Conservation (phyloP, 2,888 invertebrate genomes). For the Sinelater perroti region DNA sequence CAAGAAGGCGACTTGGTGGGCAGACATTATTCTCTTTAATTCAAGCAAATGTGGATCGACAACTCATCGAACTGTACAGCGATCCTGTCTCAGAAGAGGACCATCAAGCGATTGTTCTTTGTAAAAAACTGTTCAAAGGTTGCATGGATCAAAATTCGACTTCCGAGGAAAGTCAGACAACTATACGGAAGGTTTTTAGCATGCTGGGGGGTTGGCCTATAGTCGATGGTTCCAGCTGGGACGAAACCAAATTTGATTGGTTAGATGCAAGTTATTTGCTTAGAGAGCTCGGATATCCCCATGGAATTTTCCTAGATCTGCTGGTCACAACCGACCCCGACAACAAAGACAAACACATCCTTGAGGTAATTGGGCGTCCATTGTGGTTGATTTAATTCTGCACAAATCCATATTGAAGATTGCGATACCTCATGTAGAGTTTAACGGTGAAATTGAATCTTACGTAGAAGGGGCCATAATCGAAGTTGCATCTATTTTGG, state of each 20-base stretch:
- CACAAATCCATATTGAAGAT: too few relatives aligned
- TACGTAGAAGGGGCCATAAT: neutral
- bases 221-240: slow-evolving; percentile 44
- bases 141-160: slow-evolving; percentile 44
- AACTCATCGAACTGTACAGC: slow-evolving; percentile 9
- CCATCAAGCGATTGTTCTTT: neutral
- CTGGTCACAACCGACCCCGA: slow-evolving; percentile 6
- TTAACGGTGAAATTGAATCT: too few relatives aligned
- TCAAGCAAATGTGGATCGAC: neutral
- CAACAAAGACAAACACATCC: neutral
- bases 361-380: neutral
- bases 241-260: slow-evolving; percentile 48
- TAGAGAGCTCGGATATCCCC: slow-evolving; percentile 14
- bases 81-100: slow-evolving; percentile 1
- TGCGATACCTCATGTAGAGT: too few relatives aligned
- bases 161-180: slow-evolving; percentile 27
- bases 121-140: slow-evolving; percentile 39
- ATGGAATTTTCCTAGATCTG: slow-evolving; percentile 49
- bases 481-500: neutral
- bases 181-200: slow-evolving; percentile 39
- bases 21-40: slow-evolving; percentile 12
- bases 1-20: slow-evolving; percentile 15
- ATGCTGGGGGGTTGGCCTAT: slow-evolving; percentile 55
- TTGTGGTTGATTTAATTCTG: too few relatives aligned
- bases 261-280: neutral